Evolutionary conservation across 2,888 invertebrate species (phyloP), one percentile per base, ranked within the genome.

Genomic region (Strigamia transsilvanica): DNA sequence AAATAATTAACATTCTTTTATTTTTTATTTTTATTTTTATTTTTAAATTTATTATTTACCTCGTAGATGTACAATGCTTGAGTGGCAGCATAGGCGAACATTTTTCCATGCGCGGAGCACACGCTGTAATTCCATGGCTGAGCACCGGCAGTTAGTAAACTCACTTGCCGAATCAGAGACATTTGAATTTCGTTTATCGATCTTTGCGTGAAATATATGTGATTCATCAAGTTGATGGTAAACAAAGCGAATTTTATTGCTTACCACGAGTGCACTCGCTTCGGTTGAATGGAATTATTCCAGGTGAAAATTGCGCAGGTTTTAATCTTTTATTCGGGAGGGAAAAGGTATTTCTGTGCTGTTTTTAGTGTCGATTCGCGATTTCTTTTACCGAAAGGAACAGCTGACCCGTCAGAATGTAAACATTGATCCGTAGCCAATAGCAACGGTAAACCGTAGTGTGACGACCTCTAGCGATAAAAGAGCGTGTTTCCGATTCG

Each of bases 11-110:
- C 6, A 80, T 10, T 23, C 3, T 21, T 42, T 80, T 32, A 27
- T 3, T 21, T 77, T 77, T 77, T 32, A 27, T 2, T 27, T 79
- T 79, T 41, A 79, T 4, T 4, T 41, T 78, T 2, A 78, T 10
- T 18, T 23, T 15, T 21, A 27, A 34, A 80, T n/a, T 80, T 21
- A 10, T 13, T 23, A 79, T 85, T 84, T 84, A 88, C 88, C 87
- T 89, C 86, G 84, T 88, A 89, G n/a, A 89, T 86, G 84, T 89
- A 89, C 51, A 89, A 87, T 21, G 89, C 88, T 61, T 88, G 86
- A 0, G 89, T 89, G n/a, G 89, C 88, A 84, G 88, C 88, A 85
- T 89, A 89, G 0, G 89, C 89, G 86, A 89, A 88, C 56, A 87
- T 84, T 82, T 87, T 86, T 4, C 86, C 86, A 83, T 86, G 86